A percentile compares a stretch with the other conserved stretches of the same genome.
Evolutionary conservation across 2,113 vertebrate species (phyloP).

Genomic region (Takifugu bimaculatus): DNA sequence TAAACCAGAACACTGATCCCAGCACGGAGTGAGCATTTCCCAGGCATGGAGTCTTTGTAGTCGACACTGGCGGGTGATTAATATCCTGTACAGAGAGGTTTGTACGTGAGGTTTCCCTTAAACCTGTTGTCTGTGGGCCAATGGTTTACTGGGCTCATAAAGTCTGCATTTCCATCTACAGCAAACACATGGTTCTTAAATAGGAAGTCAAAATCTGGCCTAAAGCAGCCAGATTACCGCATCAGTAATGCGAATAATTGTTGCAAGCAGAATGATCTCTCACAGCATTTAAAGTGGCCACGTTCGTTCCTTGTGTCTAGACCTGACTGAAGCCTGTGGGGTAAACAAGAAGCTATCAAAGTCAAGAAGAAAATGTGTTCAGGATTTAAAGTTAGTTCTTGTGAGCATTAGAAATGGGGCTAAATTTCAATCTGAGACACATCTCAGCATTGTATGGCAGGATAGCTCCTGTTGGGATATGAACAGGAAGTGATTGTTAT

Average conservation of each 20-base stretch:
- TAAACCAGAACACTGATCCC: conserved; percentile 60
- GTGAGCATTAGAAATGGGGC: not conserved
- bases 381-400: too few species aligned
- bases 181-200: conserved; percentile 1
- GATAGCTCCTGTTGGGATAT: conserved; percentile 26
- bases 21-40: conserved; percentile 60
- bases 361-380: too few species aligned
- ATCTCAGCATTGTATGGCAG: conserved; percentile 21
- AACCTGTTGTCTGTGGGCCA: not conserved
- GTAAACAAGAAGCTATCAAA: too few species aligned
- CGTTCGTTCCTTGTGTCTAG: too few species aligned
- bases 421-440: conserved; percentile 22
- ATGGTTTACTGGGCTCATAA: not conserved
- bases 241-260: conserved; percentile 10
- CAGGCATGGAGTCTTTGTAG: conserved; percentile 54
- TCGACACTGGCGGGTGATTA: conserved; percentile 55
- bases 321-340: too few species aligned
- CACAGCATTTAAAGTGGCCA: not conserved
- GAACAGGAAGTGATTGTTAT: conserved; percentile 38
- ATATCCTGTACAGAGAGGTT: conserved; percentile 32
- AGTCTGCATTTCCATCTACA: conserved; percentile 5
- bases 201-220: conserved; percentile 10
- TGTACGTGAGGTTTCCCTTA: conserved; percentile 34
- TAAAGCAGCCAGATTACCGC: conserved; percentile 5
- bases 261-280: not conserved